These are phyloP conservation scores for Meteorus sp. DNA, from an alignment of 1,140 invertebrate genomes.

Conservation along the genomic window DNA sequence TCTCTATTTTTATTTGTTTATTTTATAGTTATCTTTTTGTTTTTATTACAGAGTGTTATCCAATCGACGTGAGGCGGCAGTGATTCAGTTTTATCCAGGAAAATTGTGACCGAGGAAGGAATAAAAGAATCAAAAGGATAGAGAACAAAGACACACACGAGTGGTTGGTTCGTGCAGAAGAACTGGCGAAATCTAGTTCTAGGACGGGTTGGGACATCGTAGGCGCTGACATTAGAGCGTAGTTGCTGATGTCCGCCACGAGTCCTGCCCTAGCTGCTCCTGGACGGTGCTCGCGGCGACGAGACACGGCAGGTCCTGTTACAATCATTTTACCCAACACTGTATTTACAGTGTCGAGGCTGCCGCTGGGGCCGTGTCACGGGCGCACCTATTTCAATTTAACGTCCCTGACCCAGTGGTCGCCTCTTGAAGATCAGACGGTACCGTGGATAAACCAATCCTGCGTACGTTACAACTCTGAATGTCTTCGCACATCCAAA, in stretches of 20 bases:
- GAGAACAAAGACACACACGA: background rate
- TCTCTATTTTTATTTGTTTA: background rate
- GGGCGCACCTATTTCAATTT: slow-evolving; percentile 25
- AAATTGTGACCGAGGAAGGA: too few relatives aligned
- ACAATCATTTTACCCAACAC: background rate
- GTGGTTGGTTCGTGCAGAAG: background rate
- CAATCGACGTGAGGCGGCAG: background rate
- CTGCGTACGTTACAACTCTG: slow-evolving; percentile 47
- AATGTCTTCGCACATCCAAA: slow-evolving; percentile 58
- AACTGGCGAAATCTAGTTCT: slow-evolving; percentile 26
- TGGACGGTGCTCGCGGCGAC: slow-evolving; percentile 40
- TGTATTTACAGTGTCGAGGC: slow-evolving; percentile 17
- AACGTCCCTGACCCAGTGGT: background rate
- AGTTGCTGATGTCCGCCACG: slow-evolving; percentile 48
- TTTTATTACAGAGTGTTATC: background rate
- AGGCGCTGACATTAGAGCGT: slow-evolving; percentile 36
- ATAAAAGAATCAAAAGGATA: background rate
- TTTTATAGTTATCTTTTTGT: background rate
- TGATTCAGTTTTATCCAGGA: background rate
- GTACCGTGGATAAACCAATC: slow-evolving; percentile 41
- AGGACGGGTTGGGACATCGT: slow-evolving; percentile 37
- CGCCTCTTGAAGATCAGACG: slow-evolving; percentile 29
- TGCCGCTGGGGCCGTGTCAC: slow-evolving; percentile 28
- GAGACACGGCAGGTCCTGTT: slow-evolving; percentile 29
- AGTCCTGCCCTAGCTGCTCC: slow-evolving; percentile 37